Percentiles rank a stretch among this genome's conserved stretches.
phyloP scores from a whole-genome alignment of 2,797 vertebrate genomes.

The Catamblyrhynchus diadema region DNA sequence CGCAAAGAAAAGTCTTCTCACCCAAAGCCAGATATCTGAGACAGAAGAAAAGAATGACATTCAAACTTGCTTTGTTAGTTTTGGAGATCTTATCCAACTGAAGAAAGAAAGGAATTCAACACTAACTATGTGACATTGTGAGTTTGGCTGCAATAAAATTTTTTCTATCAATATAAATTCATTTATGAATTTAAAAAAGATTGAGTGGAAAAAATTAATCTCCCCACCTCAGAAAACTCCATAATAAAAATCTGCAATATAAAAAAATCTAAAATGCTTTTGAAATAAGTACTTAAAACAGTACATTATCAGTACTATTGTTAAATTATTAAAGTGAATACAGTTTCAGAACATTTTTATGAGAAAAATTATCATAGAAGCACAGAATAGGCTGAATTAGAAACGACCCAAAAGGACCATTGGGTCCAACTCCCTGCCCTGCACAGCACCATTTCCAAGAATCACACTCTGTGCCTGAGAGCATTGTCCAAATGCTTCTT shows the following conservation, averaged over 20 bases:
- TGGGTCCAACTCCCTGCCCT: not conserved
- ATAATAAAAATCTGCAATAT: not conserved
- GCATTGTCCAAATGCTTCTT: fast-evolving
- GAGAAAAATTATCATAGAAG: not conserved
- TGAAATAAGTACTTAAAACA: not conserved
- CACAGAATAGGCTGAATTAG: not conserved
- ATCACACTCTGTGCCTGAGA: not conserved
- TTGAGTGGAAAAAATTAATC: not conserved
- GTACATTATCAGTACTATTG: not conserved
- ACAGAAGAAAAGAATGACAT: not conserved
- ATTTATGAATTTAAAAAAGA: not conserved
- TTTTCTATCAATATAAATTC: not conserved
- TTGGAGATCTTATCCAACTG: not conserved
- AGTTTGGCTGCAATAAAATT: not conserved
- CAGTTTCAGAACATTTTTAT: not conserved
- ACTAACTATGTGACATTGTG: not conserved
- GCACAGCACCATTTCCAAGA: not conserved
- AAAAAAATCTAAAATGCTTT: not conserved
- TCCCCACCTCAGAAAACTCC: not conserved
- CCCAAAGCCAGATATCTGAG: not conserved
- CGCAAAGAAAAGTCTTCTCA: not conserved
- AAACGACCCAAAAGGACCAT: not conserved
- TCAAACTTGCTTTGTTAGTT: not conserved
- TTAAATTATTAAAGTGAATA: not conserved
- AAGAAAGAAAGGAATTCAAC: not conserved